Base-by-base conservation (phyloP, 2,888 invertebrate species). In the Nephrocerus scutellatus region DNA sequence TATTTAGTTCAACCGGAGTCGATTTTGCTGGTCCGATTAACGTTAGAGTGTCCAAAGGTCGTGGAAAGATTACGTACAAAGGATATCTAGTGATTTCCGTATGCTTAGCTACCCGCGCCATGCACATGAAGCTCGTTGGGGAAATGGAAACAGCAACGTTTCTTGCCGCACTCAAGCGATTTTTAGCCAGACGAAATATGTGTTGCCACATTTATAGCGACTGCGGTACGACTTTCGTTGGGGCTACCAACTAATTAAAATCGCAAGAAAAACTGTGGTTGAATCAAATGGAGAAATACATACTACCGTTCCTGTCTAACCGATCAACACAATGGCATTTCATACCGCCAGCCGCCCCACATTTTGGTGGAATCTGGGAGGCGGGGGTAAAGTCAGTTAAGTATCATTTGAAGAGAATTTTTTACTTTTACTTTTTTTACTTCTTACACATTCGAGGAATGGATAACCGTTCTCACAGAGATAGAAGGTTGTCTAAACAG, bases 201-300 rank as follows among this genome's bases (percentile, higher is more conserved):
- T 47, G 46, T 22, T 32, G 35, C 2, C 21, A 34, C 13, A 6
- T 48, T n/a, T 46, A 38, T 34, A 46, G 41, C 4, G 41, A 48
- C 19, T 39, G 41, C 24, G 48, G 40, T 4, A 55, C 53, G 9
- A 48, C 43, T 33, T 48, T 48, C 38, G 38, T 43, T 6, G 45
- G 44, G 2, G 43, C 41, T 8, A 35, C 44, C 3, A 43, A 40
- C 23, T 30, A 39, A 21, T 14, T 42, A 4, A 15, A 33, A 20
- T 19, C 39, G n/a, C 38, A 34, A 20, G 15, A 31, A 20, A 33
- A 36, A 6, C 18, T 38, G 21, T 16, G 4, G n/a, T 24, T 39
- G 13, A 36, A 19, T 7, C n/a, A n/a, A n/a, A n/a, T n/a, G n/a
- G n/a, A n/a, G n/a, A n/a, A n/a, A n/a, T n/a, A n/a, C n/a, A n/a